phyloP scores from a whole-genome alignment of 1,140 invertebrate species.

The Metopolophium dirhodum region DNA sequence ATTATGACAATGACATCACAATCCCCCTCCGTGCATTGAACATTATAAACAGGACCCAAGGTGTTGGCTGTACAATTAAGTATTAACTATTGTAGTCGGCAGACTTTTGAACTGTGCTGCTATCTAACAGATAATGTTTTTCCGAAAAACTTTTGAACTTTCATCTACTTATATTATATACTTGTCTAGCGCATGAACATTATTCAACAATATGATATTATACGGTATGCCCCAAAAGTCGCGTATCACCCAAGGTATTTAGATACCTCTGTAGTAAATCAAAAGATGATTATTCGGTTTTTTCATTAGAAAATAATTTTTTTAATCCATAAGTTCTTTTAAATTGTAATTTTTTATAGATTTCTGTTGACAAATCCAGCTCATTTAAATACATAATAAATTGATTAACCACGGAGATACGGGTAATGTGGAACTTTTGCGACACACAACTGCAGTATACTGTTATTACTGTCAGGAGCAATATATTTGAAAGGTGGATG shows the following conservation, averaged over 20 bases:
- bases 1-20: constrained; percentile 44
- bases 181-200: too few relatives aligned
- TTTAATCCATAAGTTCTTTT: background rate
- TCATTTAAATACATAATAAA: background rate
- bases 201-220: background rate
- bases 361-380: background rate
- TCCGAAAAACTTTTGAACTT: background rate
- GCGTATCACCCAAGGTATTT: too few relatives aligned
- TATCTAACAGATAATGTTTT: constrained; percentile 28
- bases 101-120: constrained; percentile 30
- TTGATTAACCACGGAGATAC: background rate
- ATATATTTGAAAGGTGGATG: too few relatives aligned
- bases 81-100: background rate
- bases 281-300: background rate
- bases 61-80: background rate
- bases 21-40: background rate
- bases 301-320: too few relatives aligned
- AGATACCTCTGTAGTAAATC: background rate
- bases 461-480: too few relatives aligned
- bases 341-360: background rate
- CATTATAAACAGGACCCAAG: background rate
- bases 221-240: background rate
- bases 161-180: background rate
- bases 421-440: background rate
- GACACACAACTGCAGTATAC: too few relatives aligned